Evolutionary conservation across 2,113 vertebrate species (phyloP), one percentile per base, ranked within the genome.

Genomic region (Mormyrus iriodes): DNA sequence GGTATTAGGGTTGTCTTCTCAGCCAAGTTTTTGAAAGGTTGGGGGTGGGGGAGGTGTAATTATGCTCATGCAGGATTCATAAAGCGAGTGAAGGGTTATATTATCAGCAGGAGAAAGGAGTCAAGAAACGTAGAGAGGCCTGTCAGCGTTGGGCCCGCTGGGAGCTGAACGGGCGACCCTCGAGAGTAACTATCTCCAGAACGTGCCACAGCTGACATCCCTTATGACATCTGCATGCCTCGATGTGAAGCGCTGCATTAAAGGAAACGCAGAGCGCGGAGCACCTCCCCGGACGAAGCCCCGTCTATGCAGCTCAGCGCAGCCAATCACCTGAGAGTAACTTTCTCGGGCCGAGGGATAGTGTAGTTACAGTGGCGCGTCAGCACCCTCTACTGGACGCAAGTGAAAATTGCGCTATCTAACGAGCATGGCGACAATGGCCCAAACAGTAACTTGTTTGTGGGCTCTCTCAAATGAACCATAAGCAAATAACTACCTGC

Each of bases 381-480:
- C 31, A 46, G 35, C 31, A 0, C 89, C 89, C 89, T 76, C 89
- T 89, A 73, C n/a, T 86, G 89, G 84, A 76, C 46, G 21, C 13
- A 73, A 76, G 27, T n/a, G n/a, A 44, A 52, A 19, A 44, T 51
- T 17, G 24, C 24, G 46, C 85, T 19, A 51, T 5, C 27, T 31
- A 53, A 86, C 19, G 8, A 15, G 21, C 7, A 13, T n/a, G 15
- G n/a, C 24, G 42, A 49, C 82, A 13, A n/a, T 4, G 39, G 42
- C 4, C 46, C 4, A 48, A 48, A 48, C 42, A 6, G 46, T 21
- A 19, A 31, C 49, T 21, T 86, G 49, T 1, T n/a, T 52, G 39
- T 82, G 39, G 19, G 21, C 39, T 19, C 42, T 44, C 15, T 10
- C 8, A 65, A 12, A 87, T 46, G 35, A n/a, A 86, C 1, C 27